A percentile compares a stretch with the other conserved stretches of the same genome.
Conservation (phyloP, 2,888 invertebrate species). For the Sarcophaga rosellei region DNA sequence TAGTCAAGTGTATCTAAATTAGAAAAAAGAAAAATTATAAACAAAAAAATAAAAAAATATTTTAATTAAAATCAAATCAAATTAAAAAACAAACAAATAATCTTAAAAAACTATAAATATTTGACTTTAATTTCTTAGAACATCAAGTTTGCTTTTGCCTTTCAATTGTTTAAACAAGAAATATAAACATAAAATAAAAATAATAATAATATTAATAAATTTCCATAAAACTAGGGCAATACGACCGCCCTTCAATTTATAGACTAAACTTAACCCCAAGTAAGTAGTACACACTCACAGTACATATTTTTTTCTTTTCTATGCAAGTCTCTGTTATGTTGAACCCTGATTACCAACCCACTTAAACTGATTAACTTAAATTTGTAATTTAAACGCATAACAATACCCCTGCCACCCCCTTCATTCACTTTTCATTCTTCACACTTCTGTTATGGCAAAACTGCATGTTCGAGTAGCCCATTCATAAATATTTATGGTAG, state of each 20-base stretch:
- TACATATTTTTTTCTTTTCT: background rate
- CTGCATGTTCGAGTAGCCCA: background rate
- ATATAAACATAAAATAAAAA: background rate
- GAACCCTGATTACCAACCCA: background rate
- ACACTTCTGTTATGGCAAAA: background rate
- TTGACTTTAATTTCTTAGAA: background rate
- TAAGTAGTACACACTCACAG: background rate
- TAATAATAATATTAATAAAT: background rate
- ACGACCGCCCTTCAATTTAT: too few species aligned
- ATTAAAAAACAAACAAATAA: slow-evolving; percentile 29
- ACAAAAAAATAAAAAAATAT: slow-evolving; percentile 25
- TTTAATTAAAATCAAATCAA: slow-evolving; percentile 32
- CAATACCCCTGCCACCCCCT: background rate
- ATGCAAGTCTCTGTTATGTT: background rate
- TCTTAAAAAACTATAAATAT: slow-evolving; percentile 9
- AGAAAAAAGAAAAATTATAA: slow-evolving; percentile 42
- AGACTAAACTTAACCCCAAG: too few species aligned
- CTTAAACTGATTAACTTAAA: background rate
- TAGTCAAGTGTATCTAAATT: slow-evolving; percentile 78
- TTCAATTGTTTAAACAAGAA: background rate
- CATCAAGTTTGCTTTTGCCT: background rate
- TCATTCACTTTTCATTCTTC: background rate
- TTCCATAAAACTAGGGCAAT: too few species aligned
- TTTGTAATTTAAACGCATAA: background rate
- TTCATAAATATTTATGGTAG: slow-evolving; percentile 42